phyloP scores from a whole-genome alignment of 2,113 vertebrate genomes.

The Rhombomys opimus region DNA sequence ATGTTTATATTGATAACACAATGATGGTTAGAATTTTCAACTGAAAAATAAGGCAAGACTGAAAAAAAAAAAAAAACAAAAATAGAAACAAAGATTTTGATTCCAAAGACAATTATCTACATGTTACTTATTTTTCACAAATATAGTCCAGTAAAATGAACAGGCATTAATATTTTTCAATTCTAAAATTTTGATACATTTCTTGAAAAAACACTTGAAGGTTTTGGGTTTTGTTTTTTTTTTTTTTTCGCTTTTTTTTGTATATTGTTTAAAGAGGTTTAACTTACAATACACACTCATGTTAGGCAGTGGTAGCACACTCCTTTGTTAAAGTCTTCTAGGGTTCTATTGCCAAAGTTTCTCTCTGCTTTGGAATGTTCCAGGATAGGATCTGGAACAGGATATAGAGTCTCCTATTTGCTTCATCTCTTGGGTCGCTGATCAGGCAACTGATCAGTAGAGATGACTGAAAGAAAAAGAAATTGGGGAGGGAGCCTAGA shows the following conservation, averaged over 20 bases:
- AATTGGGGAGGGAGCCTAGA: too few species aligned
- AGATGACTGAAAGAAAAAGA: too few species aligned
- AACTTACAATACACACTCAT: neutral
- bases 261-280: neutral
- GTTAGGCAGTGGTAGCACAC: neutral
- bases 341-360: too few species aligned
- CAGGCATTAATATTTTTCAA: neutral
- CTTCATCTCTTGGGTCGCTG: too few species aligned
- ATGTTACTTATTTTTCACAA: neutral
- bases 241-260: conserved; percentile 9
- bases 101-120: neutral
- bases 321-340: neutral
- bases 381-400: too few species aligned
- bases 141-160: conserved; percentile 22
- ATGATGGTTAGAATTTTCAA: neutral
- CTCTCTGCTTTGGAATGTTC: too few species aligned
- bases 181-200: neutral
- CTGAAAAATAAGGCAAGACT: neutral
- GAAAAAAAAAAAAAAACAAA: neutral
- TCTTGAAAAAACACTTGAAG: neutral
- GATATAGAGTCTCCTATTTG: too few species aligned
- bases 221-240: neutral
- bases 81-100: neutral
- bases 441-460: too few species aligned
- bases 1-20: conserved; percentile 9